Evolutionary conservation across 2,113 vertebrate genomes (phyloP), one percentile per base, ranked within the genome.

Genomic region (Aspidoscelis tigris): DNA sequence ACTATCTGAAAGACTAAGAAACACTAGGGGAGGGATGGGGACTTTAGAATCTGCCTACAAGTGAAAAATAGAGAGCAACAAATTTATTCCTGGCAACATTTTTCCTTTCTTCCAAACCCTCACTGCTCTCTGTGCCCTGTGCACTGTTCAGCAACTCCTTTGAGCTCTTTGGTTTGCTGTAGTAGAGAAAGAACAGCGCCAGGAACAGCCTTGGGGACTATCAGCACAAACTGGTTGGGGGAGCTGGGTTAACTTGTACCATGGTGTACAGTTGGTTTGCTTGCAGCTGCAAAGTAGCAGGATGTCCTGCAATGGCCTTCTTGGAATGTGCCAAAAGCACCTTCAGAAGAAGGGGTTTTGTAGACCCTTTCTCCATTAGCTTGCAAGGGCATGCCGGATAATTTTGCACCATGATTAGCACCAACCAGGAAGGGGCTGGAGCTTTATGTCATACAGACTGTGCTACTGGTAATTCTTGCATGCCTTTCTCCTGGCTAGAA

Each of bases 301-400:
- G 4, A 2, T 2, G 5, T 1, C 3, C 33, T 4, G 1, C 50
- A 4, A 7, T 33, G 21, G 64, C 3, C 43, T 43, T 20, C 8
- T 55, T 26, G 39, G 44, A 50, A 69, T 22, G 41, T 22, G 21
- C 26, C 74, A 20, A 14, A 83, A 2, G 78, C 50, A 68, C 33
- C 44, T 5, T 39, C 2, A 3, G 2, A 26, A 58, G 24, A 66
- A 66, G 24, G 20, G 47, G 18, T 33, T 41, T 2, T 7, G 50
- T 4, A 61, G 18, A 18, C 58, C 58, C 14, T 58, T 58, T 12
- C 55, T 58, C 55, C 14, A 9, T 9, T 50, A 9, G 2, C 68
- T 82, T 41, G 47, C 65, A 53, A 41, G 44, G 14, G 55, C 55
- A 12, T 58, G 55, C 55, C 2, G 55, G 33, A 33, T 66, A 21